These are phyloP conservation scores for Heliconius eleuchia DNA, from an alignment of 1,140 invertebrate species.

Conservation along the genomic window DNA sequence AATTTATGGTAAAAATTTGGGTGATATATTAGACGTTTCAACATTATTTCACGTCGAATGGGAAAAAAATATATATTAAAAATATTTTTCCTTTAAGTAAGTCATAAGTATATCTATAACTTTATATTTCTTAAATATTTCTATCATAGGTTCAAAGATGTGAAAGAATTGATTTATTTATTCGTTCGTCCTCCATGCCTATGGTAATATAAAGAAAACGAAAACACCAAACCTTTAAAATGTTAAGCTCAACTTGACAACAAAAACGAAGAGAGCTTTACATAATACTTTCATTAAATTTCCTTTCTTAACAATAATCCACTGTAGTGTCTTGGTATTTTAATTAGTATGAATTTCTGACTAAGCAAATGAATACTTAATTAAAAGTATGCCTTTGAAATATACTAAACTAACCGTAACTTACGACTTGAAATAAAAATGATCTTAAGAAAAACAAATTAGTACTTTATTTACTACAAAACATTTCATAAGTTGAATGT, in stretches of 20 bases:
- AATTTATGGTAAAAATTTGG: too few relatives aligned
- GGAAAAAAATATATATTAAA: too few relatives aligned
- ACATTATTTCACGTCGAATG: too few relatives aligned
- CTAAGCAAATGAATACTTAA: conserved; percentile 11
- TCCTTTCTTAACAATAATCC: conserved; percentile 6
- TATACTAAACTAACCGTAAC: background rate
- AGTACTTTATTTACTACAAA: background rate
- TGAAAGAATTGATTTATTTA: too few relatives aligned
- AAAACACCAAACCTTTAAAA: background rate
- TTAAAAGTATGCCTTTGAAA: background rate
- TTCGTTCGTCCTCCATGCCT: too few relatives aligned
- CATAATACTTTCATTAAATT: conserved; percentile 6
- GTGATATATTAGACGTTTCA: too few relatives aligned
- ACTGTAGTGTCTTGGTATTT: background rate
- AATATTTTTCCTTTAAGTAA: too few relatives aligned
- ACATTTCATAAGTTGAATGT: background rate
- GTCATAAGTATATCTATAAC: too few relatives aligned
- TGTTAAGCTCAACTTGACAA: background rate
- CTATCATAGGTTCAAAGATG: too few relatives aligned
- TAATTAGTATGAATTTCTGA: conserved; percentile 6
- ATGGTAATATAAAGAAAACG: too few relatives aligned
- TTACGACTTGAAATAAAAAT: background rate
- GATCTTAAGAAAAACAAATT: background rate
- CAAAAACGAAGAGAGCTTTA: conserved; percentile 3
- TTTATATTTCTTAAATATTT: too few relatives aligned